A percentile compares a stretch with the other conserved stretches of the same genome.
Evolutionary conservation across 37 sponge, comb jelly and placozoan genomes (phyloP).

Genomic region (Tethya wilhelma): DNA sequence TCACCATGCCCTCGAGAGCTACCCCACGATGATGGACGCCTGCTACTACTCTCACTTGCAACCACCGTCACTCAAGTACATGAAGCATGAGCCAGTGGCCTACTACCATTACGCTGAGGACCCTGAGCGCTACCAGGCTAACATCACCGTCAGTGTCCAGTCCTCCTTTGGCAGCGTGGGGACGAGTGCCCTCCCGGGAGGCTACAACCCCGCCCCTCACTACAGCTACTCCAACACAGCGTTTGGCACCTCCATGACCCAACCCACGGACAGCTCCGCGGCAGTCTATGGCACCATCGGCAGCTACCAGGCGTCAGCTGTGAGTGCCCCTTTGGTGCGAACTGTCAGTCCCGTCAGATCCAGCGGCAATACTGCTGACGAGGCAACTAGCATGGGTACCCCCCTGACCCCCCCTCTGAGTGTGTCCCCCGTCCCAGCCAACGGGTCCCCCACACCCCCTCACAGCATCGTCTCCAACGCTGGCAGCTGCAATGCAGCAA

Average conservation of each 20-base stretch:
- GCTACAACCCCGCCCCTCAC: constrained; percentile 22
- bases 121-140: constrained; percentile 33
- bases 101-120: constrained; percentile 50
- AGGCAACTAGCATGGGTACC: constrained; percentile 22
- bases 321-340: background rate
- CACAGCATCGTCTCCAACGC: constrained; percentile 38
- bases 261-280: background rate
- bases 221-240: constrained; percentile 31
- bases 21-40: constrained; percentile 34
- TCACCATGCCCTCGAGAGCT: constrained; percentile 36
- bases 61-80: constrained; percentile 35
- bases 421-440: constrained; percentile 33
- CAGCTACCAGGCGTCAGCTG: constrained; percentile 1
- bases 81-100: constrained; percentile 42
- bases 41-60: constrained; percentile 43
- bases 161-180: background rate
- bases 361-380: constrained; percentile 5
- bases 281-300: background rate
- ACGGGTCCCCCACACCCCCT: constrained; percentile 36
- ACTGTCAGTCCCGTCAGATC: constrained; percentile 20
- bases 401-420: constrained; percentile 64
- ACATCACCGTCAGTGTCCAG: constrained; percentile 41
- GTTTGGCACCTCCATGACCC: constrained; percentile 1
- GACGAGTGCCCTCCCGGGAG: constrained; percentile 4
- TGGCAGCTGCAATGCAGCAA: no score